Conservation (phyloP, 1,140 invertebrate genomes). For the Bombus huntii region DNA sequence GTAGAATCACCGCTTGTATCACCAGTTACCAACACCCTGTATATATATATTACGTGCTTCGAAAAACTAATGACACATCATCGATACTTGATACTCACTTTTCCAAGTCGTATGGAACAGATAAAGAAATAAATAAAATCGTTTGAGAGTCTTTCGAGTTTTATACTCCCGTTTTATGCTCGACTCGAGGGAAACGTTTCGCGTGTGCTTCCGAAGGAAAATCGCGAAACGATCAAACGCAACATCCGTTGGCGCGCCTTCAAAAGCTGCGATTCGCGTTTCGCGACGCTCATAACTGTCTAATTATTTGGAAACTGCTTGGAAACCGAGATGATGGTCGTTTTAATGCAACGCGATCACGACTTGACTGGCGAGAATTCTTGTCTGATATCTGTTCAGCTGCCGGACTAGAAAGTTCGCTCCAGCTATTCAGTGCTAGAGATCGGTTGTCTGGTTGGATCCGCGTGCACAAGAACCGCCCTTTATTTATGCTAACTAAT, state of each 20-base stretch:
- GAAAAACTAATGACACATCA: too few relatives aligned
- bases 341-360: neutral
- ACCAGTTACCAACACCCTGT: too few relatives aligned
- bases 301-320: neutral
- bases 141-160: neutral
- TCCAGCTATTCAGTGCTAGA: constrained; percentile 31
- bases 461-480: constrained; percentile 22
- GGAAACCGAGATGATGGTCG: too few relatives aligned
- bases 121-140: too few relatives aligned
- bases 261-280: too few relatives aligned
- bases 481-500: constrained; percentile 71
- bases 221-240: neutral
- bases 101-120: too few relatives aligned
- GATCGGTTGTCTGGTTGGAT: constrained; percentile 47
- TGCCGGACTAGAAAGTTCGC: constrained; percentile 5
- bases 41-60: too few relatives aligned
- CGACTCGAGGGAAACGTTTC: neutral
- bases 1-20: too few relatives aligned
- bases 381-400: neutral
- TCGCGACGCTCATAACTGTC: neutral
- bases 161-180: neutral
- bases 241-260: neutral
- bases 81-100: too few relatives aligned
- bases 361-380: neutral
- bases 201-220: neutral